phyloP scores from a whole-genome alignment of 2,113 vertebrate genomes.

The Cyprinodon brontotheroides region DNA sequence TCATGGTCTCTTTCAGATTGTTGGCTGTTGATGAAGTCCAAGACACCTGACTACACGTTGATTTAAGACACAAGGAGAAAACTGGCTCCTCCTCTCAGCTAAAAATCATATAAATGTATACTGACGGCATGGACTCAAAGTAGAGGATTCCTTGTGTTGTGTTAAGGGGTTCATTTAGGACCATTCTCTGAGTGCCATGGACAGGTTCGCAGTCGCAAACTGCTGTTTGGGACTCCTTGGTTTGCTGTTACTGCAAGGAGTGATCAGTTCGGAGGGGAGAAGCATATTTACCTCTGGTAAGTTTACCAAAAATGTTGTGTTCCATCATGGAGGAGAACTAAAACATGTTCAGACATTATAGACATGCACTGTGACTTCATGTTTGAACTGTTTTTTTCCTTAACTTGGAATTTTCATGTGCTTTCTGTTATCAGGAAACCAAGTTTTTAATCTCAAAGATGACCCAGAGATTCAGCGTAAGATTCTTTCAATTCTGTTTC shows the following conservation, averaged over 20 bases:
- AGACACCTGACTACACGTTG: slow-evolving; percentile 48
- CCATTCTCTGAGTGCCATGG: slow-evolving; percentile 61
- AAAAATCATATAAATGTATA: slow-evolving; percentile 69
- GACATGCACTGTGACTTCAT: neutral
- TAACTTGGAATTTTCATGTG: neutral
- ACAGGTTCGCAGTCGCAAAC: slow-evolving; percentile 53
- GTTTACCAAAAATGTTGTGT: slow-evolving; percentile 17
- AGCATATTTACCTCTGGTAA: slow-evolving; percentile 68
- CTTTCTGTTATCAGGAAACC: slow-evolving; percentile 59
- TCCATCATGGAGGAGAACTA: neutral
- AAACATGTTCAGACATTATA: neutral
- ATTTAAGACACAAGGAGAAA: slow-evolving; percentile 51
- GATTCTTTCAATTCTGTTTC: slow-evolving; percentile 73
- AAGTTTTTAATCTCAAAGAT: slow-evolving; percentile 59
- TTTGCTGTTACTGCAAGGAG: slow-evolving; percentile 68
- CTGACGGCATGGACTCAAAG: slow-evolving; percentile 43
- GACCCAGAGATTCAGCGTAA: slow-evolving; percentile 66
- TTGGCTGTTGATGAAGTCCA: slow-evolving; percentile 58
- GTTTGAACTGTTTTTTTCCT: neutral
- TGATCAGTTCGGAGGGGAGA: slow-evolving; percentile 63
- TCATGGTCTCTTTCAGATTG: slow-evolving; percentile 33
- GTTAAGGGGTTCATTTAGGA: slow-evolving; percentile 28
- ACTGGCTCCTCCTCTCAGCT: slow-evolving; percentile 54
- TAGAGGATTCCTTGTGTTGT: slow-evolving; percentile 42
- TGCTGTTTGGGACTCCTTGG: slow-evolving; percentile 67